Evolutionary conservation across 2,113 vertebrate genomes (phyloP), one percentile per base, ranked within the genome.

Genomic region (Thomomys bottae): DNA sequence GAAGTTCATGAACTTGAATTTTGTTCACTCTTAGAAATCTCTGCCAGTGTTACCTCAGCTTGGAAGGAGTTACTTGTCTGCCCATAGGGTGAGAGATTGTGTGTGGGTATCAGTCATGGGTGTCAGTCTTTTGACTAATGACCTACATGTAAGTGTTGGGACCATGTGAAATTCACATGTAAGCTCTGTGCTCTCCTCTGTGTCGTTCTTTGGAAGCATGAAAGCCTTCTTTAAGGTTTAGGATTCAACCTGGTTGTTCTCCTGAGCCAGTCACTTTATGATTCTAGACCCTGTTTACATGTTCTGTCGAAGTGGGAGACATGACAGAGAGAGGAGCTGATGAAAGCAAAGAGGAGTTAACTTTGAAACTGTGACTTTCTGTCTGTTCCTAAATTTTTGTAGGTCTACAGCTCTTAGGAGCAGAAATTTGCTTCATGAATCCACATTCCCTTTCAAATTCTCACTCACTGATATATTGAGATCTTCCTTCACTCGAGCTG

Each of bases 241-340:
- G 12, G 76, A 54, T 72, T 94, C 38, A 88, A 6, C 72, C 38
- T 49, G 57, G 81, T 73, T 87, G 54, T 75, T 80, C 42, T 71
- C 21, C 9, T 26, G n/a, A 83, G 34, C 90, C 36, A 49, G 49
- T 89, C 28, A 54, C 59, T 87, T 87, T 70, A 45, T 3, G 23
- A 71, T 79, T 94, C 49, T 45, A 84, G 70, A 91, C 30, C 84
- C 28, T 0, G 0, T 24, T 78, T 75, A 54, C 79, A 72, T 88
- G 75, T 89, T 90, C 63, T 0, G 0, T 66, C 34, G 38, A 23
- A 32, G 38, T 34, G 32, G 26, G 24, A 57, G 77, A 40, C 83
- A 86, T 84, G 49, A 54, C 76, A 59, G 67, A 93, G 80, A 45
- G 12, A 68, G n/a, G 68, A 57, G 40, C 71, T 87, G 73, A 87